Percentiles rank a stretch among this genome's conserved stretches.
Evolutionary conservation across 2,113 vertebrate species (phyloP).

Genomic region (Calidris pugnax): DNA sequence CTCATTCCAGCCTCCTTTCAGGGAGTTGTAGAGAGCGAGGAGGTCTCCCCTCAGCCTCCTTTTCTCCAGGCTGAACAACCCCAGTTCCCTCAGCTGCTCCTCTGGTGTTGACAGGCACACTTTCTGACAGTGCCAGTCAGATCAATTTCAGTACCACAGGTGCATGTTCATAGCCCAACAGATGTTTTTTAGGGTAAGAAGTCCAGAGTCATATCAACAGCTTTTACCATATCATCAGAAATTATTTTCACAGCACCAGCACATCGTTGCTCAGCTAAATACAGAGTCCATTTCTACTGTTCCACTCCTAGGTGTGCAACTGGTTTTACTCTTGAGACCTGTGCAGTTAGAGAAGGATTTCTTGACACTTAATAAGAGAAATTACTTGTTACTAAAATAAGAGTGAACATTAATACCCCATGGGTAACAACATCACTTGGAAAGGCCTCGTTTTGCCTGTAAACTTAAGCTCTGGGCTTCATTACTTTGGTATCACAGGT

Average conservation of each 20-base stretch:
- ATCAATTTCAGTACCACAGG: not conserved
- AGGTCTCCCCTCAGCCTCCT: no score
- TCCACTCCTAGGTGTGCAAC: not conserved
- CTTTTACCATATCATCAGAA: not conserved
- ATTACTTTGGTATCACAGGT: not conserved
- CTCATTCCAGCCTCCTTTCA: no score
- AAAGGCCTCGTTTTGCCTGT: not conserved
- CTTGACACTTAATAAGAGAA: not conserved
- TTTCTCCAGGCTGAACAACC: no score
- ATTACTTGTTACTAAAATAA: not conserved
- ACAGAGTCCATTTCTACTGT: not conserved
- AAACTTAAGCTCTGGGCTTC: not conserved
- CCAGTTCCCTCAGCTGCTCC: no score
- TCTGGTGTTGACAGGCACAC: not conserved
- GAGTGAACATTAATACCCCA: not conserved
- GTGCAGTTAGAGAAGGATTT: not conserved
- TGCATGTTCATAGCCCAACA: not conserved
- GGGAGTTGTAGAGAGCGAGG: no score
- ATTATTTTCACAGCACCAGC: not conserved
- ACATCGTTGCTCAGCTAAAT: not conserved
- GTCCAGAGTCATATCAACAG: not conserved
- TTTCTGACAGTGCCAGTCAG: not conserved
- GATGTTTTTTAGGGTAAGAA: not conserved
- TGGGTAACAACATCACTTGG: not conserved
- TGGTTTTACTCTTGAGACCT: not conserved